Evolutionary conservation across 2,113 vertebrate species (phyloP).

Genomic region (Megaceryle maxima): DNA sequence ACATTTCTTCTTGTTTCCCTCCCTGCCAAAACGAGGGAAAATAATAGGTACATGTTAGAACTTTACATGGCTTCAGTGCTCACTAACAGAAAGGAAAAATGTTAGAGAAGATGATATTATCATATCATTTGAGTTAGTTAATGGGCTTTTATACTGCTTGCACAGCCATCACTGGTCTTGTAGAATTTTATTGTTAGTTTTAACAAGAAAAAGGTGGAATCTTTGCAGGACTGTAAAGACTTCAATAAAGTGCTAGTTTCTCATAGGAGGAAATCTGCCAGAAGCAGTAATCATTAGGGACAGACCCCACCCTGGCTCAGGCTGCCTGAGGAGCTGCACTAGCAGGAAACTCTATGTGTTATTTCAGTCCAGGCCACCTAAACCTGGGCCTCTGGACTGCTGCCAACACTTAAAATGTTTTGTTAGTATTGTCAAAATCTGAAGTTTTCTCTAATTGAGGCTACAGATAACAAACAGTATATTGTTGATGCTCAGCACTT

Average conservation of each 20-base stretch:
- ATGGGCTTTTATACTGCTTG: not conserved
- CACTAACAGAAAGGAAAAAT: not conserved
- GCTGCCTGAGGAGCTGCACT: not conserved
- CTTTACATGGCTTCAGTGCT: not conserved
- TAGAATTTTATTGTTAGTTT: not conserved
- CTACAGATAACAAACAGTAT: not conserved
- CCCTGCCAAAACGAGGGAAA: not conserved
- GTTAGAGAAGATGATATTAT: not conserved
- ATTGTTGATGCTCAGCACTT: not conserved
- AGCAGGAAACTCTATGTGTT: rapidly evolving
- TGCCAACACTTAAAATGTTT: not conserved
- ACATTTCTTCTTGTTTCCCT: not conserved
- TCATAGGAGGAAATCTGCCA: not conserved
- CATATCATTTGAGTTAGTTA: not conserved
- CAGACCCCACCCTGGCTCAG: not conserved
- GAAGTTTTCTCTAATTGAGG: not conserved
- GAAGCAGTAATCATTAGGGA: not conserved
- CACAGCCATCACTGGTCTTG: not conserved
- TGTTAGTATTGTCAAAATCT: not conserved
- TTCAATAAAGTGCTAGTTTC: not conserved
- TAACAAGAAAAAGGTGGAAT: not conserved
- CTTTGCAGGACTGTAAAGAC: not conserved
- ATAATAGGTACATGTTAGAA: not conserved
- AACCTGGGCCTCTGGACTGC: not conserved
- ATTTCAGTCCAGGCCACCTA: not conserved